Conservation (phyloP, 2,888 invertebrate genomes). For the Argynnis bischoffii region DNA sequence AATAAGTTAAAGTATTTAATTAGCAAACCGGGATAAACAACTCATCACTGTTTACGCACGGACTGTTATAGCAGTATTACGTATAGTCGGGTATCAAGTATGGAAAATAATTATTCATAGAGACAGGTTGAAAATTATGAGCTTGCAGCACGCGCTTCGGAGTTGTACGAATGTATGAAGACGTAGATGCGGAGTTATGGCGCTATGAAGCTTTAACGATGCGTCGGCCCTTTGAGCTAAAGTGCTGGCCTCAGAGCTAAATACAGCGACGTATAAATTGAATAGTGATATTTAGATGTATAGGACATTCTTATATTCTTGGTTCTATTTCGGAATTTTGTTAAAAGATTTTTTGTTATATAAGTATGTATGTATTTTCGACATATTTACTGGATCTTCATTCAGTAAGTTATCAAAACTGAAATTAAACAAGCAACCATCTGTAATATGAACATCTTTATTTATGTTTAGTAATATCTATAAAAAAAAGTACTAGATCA, state of each 20-base stretch:
- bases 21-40: background rate
- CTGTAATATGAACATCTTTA: too few relatives aligned
- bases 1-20: background rate
- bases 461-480: too few relatives aligned
- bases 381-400: too few relatives aligned
- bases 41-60: background rate
- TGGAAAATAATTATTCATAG: constrained; percentile 38
- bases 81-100: constrained; percentile 10
- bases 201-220: constrained; percentile 51
- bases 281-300: too few relatives aligned
- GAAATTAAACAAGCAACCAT: too few relatives aligned
- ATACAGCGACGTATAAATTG: constrained; percentile 24
- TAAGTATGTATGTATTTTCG: too few relatives aligned
- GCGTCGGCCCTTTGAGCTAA: constrained; percentile 61
- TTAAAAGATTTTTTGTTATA: too few relatives aligned
- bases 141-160: constrained; percentile 34
- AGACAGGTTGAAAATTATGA: constrained; percentile 42
- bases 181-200: constrained; percentile 57
- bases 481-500: too few relatives aligned
- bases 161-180: constrained; percentile 54
- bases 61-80: constrained; percentile 17
- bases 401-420: too few relatives aligned
- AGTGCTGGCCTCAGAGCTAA: constrained; percentile 38
- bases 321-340: too few relatives aligned
- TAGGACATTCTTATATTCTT: too few relatives aligned